Evolutionary conservation across 1,140 invertebrate species (phyloP).

Genomic region (Pomacea maculata): DNA sequence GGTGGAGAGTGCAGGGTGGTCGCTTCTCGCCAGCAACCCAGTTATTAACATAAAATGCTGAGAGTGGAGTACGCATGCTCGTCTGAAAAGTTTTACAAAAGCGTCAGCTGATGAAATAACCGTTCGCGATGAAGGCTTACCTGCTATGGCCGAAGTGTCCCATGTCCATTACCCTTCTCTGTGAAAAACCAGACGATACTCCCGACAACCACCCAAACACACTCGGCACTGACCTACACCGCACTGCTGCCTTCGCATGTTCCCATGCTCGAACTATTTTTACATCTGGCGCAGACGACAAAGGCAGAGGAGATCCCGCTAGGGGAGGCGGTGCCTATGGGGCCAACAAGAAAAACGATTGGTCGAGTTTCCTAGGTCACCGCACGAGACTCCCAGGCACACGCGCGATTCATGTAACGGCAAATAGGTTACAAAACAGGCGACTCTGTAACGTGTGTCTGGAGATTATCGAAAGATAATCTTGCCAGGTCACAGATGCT

Average conservation of each 20-base stretch:
- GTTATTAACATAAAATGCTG: too few species aligned
- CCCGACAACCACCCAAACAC: slow-evolving; percentile 1
- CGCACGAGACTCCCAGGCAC: too few species aligned
- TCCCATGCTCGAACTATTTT: slow-evolving; percentile 7
- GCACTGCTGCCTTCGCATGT: not conserved
- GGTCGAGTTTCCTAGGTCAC: too few species aligned
- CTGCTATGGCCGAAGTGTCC: not conserved
- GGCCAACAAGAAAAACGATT: too few species aligned
- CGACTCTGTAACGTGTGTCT: too few species aligned
- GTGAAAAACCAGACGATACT: not conserved
- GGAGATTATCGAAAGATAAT: too few species aligned
- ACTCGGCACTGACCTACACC: slow-evolving; percentile 1
- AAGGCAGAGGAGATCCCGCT: slow-evolving; percentile 18
- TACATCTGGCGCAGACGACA: slow-evolving; percentile 5
- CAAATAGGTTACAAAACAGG: too few species aligned
- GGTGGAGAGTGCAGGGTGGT: too few species aligned
- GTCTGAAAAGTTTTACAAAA: not conserved
- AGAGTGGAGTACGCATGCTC: not conserved
- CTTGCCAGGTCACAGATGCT: too few species aligned
- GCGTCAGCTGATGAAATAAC: not conserved
- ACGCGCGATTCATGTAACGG: too few species aligned
- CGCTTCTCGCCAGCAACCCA: too few species aligned
- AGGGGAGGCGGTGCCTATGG: slow-evolving; percentile 5
- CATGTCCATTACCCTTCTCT: not conserved
- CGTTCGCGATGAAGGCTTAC: not conserved